Percentiles rank a stretch among this genome's conserved stretches.
These are phyloP conservation scores for Amaurobius ferox DNA, from an alignment of 2,888 invertebrate species.

Conservation along the genomic window DNA sequence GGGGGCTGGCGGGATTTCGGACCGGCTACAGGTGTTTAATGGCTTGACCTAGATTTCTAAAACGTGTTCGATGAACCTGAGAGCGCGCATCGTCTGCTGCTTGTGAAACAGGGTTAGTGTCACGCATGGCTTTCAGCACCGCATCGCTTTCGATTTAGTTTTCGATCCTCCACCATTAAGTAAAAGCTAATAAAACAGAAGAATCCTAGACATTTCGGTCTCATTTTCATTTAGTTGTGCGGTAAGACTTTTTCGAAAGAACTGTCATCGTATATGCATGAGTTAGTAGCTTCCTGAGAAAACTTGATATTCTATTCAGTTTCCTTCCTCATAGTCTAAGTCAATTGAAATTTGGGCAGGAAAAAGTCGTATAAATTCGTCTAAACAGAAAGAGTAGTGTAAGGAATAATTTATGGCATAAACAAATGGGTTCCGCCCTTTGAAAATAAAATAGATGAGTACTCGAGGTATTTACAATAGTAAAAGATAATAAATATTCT, in stretches of 20 bases:
- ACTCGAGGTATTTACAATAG: no score
- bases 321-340: no score
- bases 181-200: background rate
- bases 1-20: constrained; percentile 22
- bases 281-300: no score
- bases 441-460: no score
- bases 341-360: background rate
- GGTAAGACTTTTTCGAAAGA: background rate
- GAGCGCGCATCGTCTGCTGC: constrained; percentile 35
- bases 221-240: constrained; percentile 15
- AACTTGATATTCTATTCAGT: no score
- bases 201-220: background rate
- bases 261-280: no score
- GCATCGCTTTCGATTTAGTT: constrained; percentile 2
- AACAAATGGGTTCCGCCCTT: no score
- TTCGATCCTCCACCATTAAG: background rate
- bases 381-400: no score
- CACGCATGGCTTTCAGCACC: constrained; percentile 23
- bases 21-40: constrained; percentile 25
- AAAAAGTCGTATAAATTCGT: constrained; percentile 25
- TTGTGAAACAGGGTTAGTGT: constrained; percentile 65
- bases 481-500: no score
- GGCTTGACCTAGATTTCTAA: constrained; percentile 53
- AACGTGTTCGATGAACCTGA: constrained; percentile 59
- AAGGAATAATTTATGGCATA: no score